Percentiles rank a stretch among this genome's conserved stretches.
These are phyloP conservation scores for Rallus limicola DNA, from an alignment of 2,113 vertebrate genomes.

Conservation along the genomic window DNA sequence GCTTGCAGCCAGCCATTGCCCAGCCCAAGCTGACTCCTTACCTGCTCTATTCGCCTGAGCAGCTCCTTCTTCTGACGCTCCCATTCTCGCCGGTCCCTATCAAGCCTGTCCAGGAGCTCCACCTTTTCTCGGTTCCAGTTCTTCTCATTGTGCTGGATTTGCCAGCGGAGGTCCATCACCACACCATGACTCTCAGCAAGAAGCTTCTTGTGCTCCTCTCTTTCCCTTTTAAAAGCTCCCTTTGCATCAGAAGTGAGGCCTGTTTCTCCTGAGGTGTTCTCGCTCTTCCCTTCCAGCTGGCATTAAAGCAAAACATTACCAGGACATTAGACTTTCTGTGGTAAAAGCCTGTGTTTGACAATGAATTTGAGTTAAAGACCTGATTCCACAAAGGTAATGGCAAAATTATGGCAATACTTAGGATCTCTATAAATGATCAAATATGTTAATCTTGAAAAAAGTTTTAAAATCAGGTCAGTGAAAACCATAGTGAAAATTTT, in stretches of 20 bases:
- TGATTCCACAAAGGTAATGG: background rate
- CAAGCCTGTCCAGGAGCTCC: slow-evolving; percentile 86
- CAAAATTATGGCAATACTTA: background rate
- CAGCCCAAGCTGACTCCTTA: background rate
- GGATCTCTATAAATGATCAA: background rate
- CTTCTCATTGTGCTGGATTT: slow-evolving; percentile 90
- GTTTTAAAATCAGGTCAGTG: background rate
- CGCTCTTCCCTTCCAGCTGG: slow-evolving; percentile 76
- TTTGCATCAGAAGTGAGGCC: slow-evolving; percentile 62
- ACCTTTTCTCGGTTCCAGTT: slow-evolving; percentile 88
- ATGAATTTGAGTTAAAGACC: background rate
- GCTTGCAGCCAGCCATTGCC: background rate
- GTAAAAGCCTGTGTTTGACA: background rate
- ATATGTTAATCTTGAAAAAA: background rate
- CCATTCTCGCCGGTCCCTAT: slow-evolving; percentile 88
- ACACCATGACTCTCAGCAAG: slow-evolving; percentile 88
- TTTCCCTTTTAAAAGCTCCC: slow-evolving; percentile 78
- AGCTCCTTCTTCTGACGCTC: slow-evolving; percentile 86
- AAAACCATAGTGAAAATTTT: background rate
- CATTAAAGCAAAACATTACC: slow-evolving; percentile 11
- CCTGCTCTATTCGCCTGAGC: slow-evolving; percentile 85
- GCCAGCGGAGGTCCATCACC: slow-evolving; percentile 91
- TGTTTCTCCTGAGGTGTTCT: slow-evolving; percentile 57
- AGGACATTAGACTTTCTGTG: background rate
- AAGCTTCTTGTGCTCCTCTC: slow-evolving; percentile 88